Base-by-base conservation (phyloP, 2,113 vertebrate genomes). In the Gobiocypris rarus region DNA sequence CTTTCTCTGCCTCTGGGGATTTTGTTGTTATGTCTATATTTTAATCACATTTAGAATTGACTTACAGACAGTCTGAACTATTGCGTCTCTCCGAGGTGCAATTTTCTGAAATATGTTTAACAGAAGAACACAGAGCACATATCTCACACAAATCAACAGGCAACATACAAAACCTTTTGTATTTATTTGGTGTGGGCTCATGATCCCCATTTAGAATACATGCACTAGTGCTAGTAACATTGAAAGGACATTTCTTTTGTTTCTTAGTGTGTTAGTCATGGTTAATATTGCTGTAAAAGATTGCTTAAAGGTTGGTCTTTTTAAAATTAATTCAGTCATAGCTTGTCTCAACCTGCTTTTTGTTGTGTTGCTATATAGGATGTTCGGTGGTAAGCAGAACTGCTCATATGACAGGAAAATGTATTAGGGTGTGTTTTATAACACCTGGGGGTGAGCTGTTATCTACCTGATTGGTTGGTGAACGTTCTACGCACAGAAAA, bases 311-410 rank as follows among this genome's bases (percentile, higher is more conserved):
- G 24, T 76, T 24, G 15, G 28, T 5, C 26, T 70, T 74, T 13
- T 52, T 52, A 17, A 31, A 31, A 82, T 84, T 54, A 5, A 73
- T 76, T 22, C 9, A 17, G 43, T 65, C n/a, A n/a, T 70, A 34
- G 67, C 82, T 58, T 89, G 84, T 71, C 77, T 54, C 11, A 54
- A 24, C 83, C 81, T 84, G 85, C 80, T 43, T 61, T 77, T 34
- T 11, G 17, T 54, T 58, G 48, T 28, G 56, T 19, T 82, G 34
- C 45, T 56, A 31, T 28, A 48, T 15, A 82, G 38, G 56, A 24
- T 38, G 63, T 61, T 28, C 4, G 15, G 14, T 52, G 5, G 48
- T 5, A 52, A 52, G 15, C 14, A 48, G 26, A 67, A 74, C 34
- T 56, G 13, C n/a, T n/a, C 9, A 54, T 38, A 54, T 54, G 17